Conservation (phyloP, 2,888 invertebrate species). For the Octodonta nipae region DNA sequence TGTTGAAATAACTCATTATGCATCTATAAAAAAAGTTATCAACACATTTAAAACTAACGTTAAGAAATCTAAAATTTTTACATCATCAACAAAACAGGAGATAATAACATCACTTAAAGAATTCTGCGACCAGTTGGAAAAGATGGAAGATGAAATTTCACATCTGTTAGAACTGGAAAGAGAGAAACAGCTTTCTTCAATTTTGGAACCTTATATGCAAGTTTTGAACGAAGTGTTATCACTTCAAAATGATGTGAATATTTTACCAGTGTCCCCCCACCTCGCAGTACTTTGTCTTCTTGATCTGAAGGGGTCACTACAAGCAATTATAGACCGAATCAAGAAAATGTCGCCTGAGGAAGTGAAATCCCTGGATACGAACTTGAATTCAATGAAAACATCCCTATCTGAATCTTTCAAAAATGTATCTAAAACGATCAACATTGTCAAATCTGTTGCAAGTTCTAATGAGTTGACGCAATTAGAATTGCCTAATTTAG, state of each 20-base stretch:
- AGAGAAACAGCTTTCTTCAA: constrained; percentile 2
- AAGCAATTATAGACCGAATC: constrained; percentile 5
- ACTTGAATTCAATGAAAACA: constrained; percentile 8
- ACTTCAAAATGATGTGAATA: constrained; percentile 7
- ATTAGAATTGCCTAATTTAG: constrained; percentile 15
- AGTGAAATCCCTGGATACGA: not conserved
- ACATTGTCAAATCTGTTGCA: constrained; percentile 14
- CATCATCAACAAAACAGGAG: constrained; percentile 9
- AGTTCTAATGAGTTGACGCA: constrained; percentile 14
- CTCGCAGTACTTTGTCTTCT: constrained; percentile 6
- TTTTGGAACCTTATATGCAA: constrained; percentile 9
- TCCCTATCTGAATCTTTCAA: constrained; percentile 10
- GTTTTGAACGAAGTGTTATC: constrained; percentile 7
- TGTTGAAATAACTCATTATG: constrained; percentile 8
- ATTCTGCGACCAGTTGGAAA: constrained; percentile 11
- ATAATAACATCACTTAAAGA: constrained; percentile 11
- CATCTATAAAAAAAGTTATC: no score
- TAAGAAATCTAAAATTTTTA: constrained; percentile 7
- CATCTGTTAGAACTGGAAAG: constrained; percentile 12
- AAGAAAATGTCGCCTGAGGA: constrained; percentile 3
- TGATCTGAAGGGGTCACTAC: constrained; percentile 6
- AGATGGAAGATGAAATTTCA: constrained; percentile 11
- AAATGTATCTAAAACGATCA: constrained; percentile 10
- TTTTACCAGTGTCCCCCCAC: constrained; percentile 5
- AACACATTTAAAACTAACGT: no score